Base-by-base conservation (phyloP, 2,113 vertebrate species). In the Neolamprologus ventralis region DNA sequence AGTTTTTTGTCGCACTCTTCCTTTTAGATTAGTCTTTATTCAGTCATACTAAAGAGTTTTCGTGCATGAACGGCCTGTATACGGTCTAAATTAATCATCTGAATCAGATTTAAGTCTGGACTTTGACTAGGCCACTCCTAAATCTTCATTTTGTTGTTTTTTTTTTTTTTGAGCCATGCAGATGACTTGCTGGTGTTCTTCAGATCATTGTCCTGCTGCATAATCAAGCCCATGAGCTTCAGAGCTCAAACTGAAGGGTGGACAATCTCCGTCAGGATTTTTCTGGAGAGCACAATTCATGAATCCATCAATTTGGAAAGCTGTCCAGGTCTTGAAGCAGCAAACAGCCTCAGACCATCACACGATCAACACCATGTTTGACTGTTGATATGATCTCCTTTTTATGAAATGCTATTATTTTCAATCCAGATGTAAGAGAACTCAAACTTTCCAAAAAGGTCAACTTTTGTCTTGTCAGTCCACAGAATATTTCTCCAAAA, bases 401-500 rank as follows among this genome's bases (percentile, higher is more conserved):
- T 68, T 68, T 68, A 68, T 40, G 12, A 68, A 40, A 40, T 40
- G 33, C 33, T 68, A 13, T 37, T n/a, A 21, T 68, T 37, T 68
- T 65, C 60, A 65, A 65, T 65, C 60, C 60, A 65, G 60, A 65
- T 21, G 19, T 65, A 37, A 8, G 6, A n/a, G 60, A 35, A 12
- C 60, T 65, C 60, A 65, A 65, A 65, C 31, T 35, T n/a, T 2
- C 10, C 31, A 65, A 65, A 35, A 65, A 37, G 33, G 19, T 68
- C 33, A 68, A 37, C 33, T 37, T 37, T 68, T 68, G 7, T 37
- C 33, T 68, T 5, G 7, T 13, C 4, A 37, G 19, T 37, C 2
- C 60, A 68, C 19, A 68, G 60, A 68, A 68, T 37, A 68, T 68
- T 68, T 21, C 7, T 40, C 33, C 63, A 40, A 68, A 68, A 40